phyloP scores from a whole-genome alignment of 2,797 vertebrate species.

The Otolemur crassicaudatus region DNA sequence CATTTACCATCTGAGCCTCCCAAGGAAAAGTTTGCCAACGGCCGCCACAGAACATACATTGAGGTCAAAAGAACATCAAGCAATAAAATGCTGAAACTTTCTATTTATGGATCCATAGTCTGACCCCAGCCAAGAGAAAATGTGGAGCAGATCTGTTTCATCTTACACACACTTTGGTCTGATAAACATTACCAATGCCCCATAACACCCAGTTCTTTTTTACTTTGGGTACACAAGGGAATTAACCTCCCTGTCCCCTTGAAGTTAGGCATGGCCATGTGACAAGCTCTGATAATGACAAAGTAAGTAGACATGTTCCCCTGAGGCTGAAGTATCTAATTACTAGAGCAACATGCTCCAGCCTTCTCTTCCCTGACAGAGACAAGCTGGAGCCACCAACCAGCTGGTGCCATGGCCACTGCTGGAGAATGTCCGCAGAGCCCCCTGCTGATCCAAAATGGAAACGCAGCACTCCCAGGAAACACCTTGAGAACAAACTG shows the following conservation, averaged over 20 bases:
- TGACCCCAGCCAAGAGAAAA: constrained; percentile 28
- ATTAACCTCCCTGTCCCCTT: not conserved
- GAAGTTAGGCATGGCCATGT: not conserved
- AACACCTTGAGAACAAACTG: not conserved
- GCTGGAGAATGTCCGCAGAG: not conserved
- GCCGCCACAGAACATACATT: not conserved
- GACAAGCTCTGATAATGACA: not conserved
- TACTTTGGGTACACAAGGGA: not conserved
- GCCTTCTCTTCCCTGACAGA: not conserved
- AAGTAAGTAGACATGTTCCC: not conserved
- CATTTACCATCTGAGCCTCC: not conserved
- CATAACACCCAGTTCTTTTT: not conserved
- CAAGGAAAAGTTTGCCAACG: not conserved
- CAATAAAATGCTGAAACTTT: constrained; percentile 24
- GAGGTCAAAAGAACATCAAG: not conserved
- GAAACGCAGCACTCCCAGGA: not conserved
- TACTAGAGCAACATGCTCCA: not conserved
- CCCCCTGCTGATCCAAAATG: not conserved
- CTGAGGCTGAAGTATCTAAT: not conserved
- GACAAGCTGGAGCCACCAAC: not conserved
- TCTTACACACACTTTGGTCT: not conserved
- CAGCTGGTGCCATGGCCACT: not conserved
- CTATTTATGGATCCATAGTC: not conserved
- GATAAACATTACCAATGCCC: not conserved
- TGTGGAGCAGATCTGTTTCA: not conserved